These are phyloP conservation scores for Charanyca ferruginea DNA, from an alignment of 2,888 invertebrate species.

Conservation along the genomic window DNA sequence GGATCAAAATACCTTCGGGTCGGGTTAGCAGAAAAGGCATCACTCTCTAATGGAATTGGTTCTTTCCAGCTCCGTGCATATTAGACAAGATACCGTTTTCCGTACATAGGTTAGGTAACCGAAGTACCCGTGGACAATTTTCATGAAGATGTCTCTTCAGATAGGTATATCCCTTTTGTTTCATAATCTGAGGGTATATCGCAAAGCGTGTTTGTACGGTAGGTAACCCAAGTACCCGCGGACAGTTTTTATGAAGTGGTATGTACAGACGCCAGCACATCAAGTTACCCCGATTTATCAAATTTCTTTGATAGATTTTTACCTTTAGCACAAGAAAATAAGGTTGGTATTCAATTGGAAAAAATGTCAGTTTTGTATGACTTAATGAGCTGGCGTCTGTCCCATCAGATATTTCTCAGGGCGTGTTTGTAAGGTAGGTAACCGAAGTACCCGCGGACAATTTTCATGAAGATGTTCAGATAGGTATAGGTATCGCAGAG, in stretches of 20 bases:
- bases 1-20: constrained; percentile 66
- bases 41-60: constrained; percentile 77
- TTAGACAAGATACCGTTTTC: constrained; percentile 61
- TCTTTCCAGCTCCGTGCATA: constrained; percentile 66
- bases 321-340: too few species aligned
- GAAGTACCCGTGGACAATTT: constrained; percentile 26
- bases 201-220: constrained; percentile 52
- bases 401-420: too few species aligned
- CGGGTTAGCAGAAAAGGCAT: constrained; percentile 67
- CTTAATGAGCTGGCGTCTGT: too few species aligned
- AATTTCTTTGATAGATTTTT: too few species aligned
- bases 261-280: too few species aligned
- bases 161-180: too few species aligned
- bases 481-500: constrained; percentile 57
- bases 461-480: constrained; percentile 75
- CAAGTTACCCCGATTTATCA: too few species aligned
- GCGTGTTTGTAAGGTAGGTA: constrained; percentile 65
- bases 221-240: constrained; percentile 23
- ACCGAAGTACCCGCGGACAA: constrained; percentile 49
- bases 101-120: constrained; percentile 59
- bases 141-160: too few species aligned
- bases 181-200: too few species aligned
- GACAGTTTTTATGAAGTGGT: constrained; percentile 75
- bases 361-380: too few species aligned
- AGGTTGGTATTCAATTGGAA: too few species aligned